These are phyloP conservation scores for Aradophagus sp. DNA, from an alignment of 1,140 invertebrate genomes.

Conservation along the genomic window DNA sequence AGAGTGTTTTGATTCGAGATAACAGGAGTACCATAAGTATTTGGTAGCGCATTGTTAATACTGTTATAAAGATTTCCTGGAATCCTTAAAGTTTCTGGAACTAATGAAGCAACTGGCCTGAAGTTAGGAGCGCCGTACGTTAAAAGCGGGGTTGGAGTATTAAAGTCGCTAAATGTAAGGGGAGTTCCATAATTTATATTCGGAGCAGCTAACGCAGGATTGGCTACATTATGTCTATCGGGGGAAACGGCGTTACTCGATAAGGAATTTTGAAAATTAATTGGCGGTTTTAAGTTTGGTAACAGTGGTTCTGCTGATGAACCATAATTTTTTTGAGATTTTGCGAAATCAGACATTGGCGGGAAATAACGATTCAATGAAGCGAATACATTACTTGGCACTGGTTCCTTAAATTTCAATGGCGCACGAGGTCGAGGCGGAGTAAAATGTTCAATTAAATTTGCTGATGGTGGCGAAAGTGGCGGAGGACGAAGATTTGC, in stretches of 20 bases:
- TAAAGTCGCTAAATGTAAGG: constrained; percentile 66
- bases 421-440: constrained; percentile 70
- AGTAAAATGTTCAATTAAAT: constrained; percentile 56
- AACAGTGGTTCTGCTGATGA: constrained; percentile 61
- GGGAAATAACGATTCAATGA: constrained; percentile 74
- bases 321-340: constrained; percentile 60
- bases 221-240: constrained; percentile 14
- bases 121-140: constrained; percentile 72
- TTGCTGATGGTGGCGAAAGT: constrained; percentile 66
- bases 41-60: constrained; percentile 50
- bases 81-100: constrained; percentile 57
- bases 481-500: constrained; percentile 72
- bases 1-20: constrained; percentile 26
- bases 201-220: constrained; percentile 64
- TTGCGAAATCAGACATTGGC: constrained; percentile 63
- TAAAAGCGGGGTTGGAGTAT: constrained; percentile 66
- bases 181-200: constrained; percentile 70
- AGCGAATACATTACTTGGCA: constrained; percentile 78
- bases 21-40: constrained; percentile 66
- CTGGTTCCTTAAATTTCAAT: constrained; percentile 80
- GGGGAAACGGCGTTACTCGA: too few species aligned
- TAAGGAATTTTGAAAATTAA: constrained; percentile 58
- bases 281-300: constrained; percentile 54
- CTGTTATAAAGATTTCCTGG: constrained; percentile 65
- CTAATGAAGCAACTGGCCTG: constrained; percentile 58